Conservation (phyloP, 1,140 invertebrate species). For the Gonioctena quinquepunctata region DNA sequence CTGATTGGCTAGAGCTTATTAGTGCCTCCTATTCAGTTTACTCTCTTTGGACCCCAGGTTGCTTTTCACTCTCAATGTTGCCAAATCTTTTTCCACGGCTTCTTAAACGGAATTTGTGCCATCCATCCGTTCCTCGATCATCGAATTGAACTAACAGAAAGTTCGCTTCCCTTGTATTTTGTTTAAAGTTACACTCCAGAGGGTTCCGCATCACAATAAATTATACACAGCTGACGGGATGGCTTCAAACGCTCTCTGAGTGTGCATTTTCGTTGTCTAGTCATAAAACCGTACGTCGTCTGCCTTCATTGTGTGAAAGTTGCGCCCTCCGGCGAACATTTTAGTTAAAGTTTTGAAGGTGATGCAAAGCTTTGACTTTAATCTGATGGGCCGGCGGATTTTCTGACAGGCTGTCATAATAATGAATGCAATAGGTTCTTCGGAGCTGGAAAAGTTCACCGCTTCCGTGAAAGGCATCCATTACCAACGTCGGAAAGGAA, state of each 20-base stretch:
- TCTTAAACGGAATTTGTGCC: no score
- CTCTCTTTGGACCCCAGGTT: no score
- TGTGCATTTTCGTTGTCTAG: slow-evolving; percentile 1
- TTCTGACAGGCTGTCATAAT: no score
- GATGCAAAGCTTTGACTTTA: background rate
- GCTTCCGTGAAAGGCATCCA: no score
- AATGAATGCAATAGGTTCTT: no score
- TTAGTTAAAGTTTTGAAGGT: background rate
- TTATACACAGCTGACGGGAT: slow-evolving; percentile 8
- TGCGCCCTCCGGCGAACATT: background rate
- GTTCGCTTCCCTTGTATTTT: slow-evolving; percentile 5
- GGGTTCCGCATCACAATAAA: background rate
- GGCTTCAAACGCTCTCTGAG: background rate
- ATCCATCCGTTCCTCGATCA: background rate
- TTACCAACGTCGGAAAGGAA: no score
- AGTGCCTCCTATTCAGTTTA: no score
- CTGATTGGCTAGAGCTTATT: no score
- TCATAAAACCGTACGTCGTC: background rate
- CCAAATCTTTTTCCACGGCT: no score
- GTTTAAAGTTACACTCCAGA: slow-evolving; percentile 9
- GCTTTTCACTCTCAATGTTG: no score
- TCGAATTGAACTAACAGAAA: slow-evolving; percentile 1
- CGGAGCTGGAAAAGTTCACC: no score
- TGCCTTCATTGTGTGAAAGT: slow-evolving; percentile 4
- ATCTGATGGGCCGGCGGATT: no score